These are phyloP conservation scores for Rhynchophorus ferrugineus DNA, from an alignment of 1,140 invertebrate species.

Conservation along the genomic window DNA sequence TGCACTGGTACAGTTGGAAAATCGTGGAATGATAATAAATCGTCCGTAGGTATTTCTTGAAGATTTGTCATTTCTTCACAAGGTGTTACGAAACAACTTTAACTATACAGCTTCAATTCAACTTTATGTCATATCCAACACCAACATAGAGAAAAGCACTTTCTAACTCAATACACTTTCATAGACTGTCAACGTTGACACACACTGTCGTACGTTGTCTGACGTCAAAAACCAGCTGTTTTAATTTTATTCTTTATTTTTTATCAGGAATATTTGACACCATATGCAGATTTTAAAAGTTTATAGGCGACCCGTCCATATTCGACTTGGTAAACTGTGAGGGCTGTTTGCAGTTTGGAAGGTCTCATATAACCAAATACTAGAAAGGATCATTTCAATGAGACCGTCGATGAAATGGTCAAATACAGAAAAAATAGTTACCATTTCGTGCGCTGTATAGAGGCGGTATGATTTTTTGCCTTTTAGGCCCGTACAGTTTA, in stretches of 20 bases:
- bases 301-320: slow-evolving; percentile 16
- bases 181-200: too few relatives aligned
- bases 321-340: slow-evolving; percentile 16
- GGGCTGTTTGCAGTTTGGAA: slow-evolving; percentile 7
- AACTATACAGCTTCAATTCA: not conserved
- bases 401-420: too few relatives aligned
- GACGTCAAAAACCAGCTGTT: too few relatives aligned
- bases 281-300: slow-evolving; percentile 10
- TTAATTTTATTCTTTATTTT: too few relatives aligned
- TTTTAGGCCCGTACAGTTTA: slow-evolving; percentile 11
- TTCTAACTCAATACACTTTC: too few relatives aligned
- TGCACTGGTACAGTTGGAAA: slow-evolving; percentile 47
- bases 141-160: too few relatives aligned
- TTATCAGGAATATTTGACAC: too few relatives aligned
- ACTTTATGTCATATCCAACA: too few relatives aligned
- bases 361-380: slow-evolving; percentile 25
- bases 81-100: too few relatives aligned
- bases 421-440: slow-evolving; percentile 2
- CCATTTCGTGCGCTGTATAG: slow-evolving; percentile 6
- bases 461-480: slow-evolving; percentile 10
- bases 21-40: slow-evolving; percentile 57
- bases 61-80: slow-evolving; percentile 35
- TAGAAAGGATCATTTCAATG: slow-evolving; percentile 17
- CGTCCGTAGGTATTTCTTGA: slow-evolving; percentile 49
- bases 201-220: not conserved